These are phyloP conservation scores for Notolepis coatsorum DNA, from an alignment of 2,797 vertebrate species.

Conservation along the genomic window DNA sequence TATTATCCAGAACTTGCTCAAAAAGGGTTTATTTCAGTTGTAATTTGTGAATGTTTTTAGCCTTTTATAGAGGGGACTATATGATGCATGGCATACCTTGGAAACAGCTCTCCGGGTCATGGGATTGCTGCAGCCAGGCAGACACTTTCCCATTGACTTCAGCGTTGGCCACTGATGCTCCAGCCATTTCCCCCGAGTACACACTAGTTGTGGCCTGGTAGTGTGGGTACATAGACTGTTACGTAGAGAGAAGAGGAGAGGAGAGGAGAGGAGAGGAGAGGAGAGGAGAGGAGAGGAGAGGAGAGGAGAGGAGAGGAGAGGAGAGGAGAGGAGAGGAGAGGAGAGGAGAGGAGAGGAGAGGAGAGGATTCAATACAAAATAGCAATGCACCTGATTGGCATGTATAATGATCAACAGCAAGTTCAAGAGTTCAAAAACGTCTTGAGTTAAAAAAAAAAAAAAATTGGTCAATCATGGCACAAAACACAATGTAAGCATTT, in stretches of 20 bases:
- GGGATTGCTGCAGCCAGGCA: conserved; percentile 90
- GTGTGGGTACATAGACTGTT: conserved; percentile 11
- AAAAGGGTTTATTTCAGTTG: background rate
- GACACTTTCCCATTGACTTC: conserved; percentile 85
- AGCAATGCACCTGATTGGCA: no score
- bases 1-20: background rate
- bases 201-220: conserved; percentile 50
- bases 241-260: background rate
- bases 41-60: background rate
- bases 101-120: conserved; percentile 84
- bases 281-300: background rate
- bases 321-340: background rate
- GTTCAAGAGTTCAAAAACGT: no score
- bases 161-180: conserved; percentile 69
- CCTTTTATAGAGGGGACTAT: background rate
- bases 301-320: background rate
- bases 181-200: conserved; percentile 30
- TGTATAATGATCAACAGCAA: no score
- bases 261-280: background rate
- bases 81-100: conserved; percentile 79
- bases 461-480: conserved; percentile 6
- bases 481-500: background rate
- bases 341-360: background rate
- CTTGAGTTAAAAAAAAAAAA: background rate
- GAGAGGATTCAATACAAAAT: no score